Evolutionary conservation across 1,140 invertebrate species (phyloP), one percentile per base, ranked within the genome.

Genomic region (Acromyrmex echinatior): DNA sequence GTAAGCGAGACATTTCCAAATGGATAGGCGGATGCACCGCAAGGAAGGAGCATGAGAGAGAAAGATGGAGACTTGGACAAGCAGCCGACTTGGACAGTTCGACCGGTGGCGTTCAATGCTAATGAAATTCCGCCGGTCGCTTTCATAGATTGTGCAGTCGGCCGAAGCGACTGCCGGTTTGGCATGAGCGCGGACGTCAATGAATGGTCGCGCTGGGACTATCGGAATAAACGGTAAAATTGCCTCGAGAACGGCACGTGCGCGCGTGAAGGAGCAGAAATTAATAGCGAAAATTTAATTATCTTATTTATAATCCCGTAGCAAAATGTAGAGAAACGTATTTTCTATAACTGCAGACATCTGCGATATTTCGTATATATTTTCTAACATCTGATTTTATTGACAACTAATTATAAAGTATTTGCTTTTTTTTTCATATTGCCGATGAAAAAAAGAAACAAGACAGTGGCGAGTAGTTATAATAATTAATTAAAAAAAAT

Each of bases 71-170:
- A 85, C 79, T 85, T 74, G 79, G 80, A 85, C 88, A 82, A 87
- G 78, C 58, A 86, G 78, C 77, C 86, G 86, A 92, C 89, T 92
- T 92, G 91, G 89, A 91, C 90, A 91, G 90, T 91, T 91, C 78
- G 82, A 62, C 90, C 88, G 87, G 74, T 76, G 65, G 62, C 77
- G 92, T 91, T 92, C 91, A 91, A 93, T 93, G 92, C 91, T 93
- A 93, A 93, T 93, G 92, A 93, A 93, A 93, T 93, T 93, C 92
- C 92, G 88, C 77, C 89, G 89, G 89, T 90, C 90, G 81, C 77
- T 90, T 87, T 90, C 90, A 90, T 88, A 86, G 90, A 91, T 91
- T 88, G 90, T 86, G 90, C 86, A 90, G 86, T 88, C 89, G 89
- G 86, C 87, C 77, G 76, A 88, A 90, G 86, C 86, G 89, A 90